Evolutionary conservation across 2,888 invertebrate genomes (phyloP).

Genomic region (Dasypolia templi): DNA sequence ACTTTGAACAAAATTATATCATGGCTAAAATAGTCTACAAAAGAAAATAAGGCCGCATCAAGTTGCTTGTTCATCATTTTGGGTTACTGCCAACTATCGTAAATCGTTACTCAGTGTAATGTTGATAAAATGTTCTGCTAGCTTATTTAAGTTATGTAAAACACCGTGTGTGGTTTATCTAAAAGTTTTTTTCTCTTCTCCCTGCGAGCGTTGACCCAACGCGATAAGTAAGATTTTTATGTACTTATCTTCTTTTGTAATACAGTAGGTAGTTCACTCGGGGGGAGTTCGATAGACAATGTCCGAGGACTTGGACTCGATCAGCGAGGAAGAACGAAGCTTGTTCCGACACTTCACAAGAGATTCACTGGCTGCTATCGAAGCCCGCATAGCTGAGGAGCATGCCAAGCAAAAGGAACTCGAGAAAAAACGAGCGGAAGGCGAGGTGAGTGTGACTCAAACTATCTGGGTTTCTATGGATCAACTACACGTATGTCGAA

Average conservation of each 20-base stretch:
- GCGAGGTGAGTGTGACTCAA: constrained; percentile 95
- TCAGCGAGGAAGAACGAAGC: constrained; percentile 98
- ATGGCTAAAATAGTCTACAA: constrained; percentile 43
- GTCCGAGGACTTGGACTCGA: constrained; percentile 98
- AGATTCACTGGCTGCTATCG: constrained; percentile 98
- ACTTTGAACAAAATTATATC: constrained; percentile 24
- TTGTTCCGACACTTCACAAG: constrained; percentile 99
- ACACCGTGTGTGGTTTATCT: constrained; percentile 5
- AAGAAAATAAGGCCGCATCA: constrained; percentile 53
- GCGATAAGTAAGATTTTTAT: constrained; percentile 21
- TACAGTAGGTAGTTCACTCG: constrained; percentile 93
- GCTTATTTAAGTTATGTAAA: constrained; percentile 21
- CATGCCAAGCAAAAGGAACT: constrained; percentile 99
- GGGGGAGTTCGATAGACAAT: constrained; percentile 97
- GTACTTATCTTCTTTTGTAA: constrained; percentile 53
- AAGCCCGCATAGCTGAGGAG: constrained; percentile 98
- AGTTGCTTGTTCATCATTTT: constrained; percentile 61
- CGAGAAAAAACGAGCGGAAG: constrained; percentile 99
- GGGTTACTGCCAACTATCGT: constrained; percentile 60
- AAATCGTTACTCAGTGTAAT: constrained; percentile 59
- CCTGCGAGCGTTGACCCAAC: neutral
- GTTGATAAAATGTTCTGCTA: constrained; percentile 28
- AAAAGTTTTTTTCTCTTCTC: constrained; percentile 9
- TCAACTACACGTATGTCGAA: constrained; percentile 50
- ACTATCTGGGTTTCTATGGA: constrained; percentile 3